Evolutionary conservation across 1,140 invertebrate species (phyloP).

Genomic region (Heliothis subflexa): DNA sequence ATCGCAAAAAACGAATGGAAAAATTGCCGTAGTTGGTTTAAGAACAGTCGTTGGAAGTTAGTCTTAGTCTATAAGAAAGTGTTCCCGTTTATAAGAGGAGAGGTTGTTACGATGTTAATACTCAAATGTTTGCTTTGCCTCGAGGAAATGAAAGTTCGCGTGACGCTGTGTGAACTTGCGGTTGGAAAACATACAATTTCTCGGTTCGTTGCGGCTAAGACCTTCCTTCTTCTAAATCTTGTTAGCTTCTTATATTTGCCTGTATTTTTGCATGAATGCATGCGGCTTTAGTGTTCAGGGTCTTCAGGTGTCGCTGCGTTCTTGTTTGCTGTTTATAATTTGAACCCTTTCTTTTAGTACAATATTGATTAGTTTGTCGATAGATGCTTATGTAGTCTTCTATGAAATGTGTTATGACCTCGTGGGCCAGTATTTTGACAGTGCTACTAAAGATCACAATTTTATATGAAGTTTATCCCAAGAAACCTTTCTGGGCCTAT

Average conservation of each 20-base stretch:
- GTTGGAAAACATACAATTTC: constrained; percentile 7
- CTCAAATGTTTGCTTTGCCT: neutral
- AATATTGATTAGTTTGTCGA: too few species aligned
- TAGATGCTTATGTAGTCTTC: too few species aligned
- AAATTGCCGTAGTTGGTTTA: constrained; percentile 21
- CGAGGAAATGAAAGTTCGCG: constrained; percentile 28
- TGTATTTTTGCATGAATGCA: neutral
- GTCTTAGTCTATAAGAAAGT: neutral
- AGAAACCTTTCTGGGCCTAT: too few species aligned
- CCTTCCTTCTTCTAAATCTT: neutral
- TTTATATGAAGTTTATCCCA: too few species aligned
- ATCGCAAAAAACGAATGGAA: neutral
- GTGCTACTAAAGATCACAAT: too few species aligned
- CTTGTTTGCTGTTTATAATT: too few species aligned
- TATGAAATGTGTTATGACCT: too few species aligned
- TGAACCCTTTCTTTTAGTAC: too few species aligned
- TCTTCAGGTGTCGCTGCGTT: too few species aligned
- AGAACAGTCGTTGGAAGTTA: constrained; percentile 28
- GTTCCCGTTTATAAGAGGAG: neutral
- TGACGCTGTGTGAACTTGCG: neutral
- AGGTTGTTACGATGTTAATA: neutral
- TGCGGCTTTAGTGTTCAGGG: neutral
- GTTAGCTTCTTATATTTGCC: constrained; percentile 1
- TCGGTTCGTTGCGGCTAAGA: neutral
- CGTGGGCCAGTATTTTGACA: too few species aligned